Evolutionary conservation across 1,140 invertebrate species (phyloP).

Genomic region (Drosophila baimaii): DNA sequence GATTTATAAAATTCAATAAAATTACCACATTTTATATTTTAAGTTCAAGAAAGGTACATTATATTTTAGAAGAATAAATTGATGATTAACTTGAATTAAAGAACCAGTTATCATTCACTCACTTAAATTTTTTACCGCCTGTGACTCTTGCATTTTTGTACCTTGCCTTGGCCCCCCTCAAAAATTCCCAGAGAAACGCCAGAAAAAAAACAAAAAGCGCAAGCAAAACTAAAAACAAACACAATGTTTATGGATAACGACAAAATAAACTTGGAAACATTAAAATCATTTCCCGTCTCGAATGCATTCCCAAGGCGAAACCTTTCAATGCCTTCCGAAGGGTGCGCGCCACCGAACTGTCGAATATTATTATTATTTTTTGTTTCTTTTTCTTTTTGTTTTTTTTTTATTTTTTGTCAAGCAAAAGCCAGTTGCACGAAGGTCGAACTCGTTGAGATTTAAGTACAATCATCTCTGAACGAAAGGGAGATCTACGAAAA

Average conservation of each 20-base stretch:
- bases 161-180: conserved; percentile 45
- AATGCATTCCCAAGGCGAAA: conserved; percentile 52
- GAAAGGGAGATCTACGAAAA: conserved; percentile 18
- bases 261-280: conserved; percentile 13
- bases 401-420: conserved; percentile 23
- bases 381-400: background rate
- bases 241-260: conserved; percentile 18
- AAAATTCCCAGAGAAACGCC: conserved; percentile 61
- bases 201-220: conserved; percentile 5
- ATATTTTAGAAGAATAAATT: background rate
- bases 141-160: conserved; percentile 10
- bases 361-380: conserved; percentile 19
- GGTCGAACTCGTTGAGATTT: conserved; percentile 41
- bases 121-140: too few species aligned
- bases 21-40: background rate
- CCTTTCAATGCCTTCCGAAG: conserved; percentile 52
- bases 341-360: conserved; percentile 33
- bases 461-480: conserved; percentile 20
- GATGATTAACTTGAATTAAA: conserved; percentile 51
- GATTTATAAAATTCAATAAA: background rate
- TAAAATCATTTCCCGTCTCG: conserved; percentile 47
- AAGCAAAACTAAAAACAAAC: background rate
- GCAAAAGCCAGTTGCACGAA: conserved; percentile 15
- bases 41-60: too few species aligned
- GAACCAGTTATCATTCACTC: too few species aligned